Evolutionary conservation across 2,113 vertebrate genomes (phyloP).

Genomic region (Tachysurus fulvidraco): DNA sequence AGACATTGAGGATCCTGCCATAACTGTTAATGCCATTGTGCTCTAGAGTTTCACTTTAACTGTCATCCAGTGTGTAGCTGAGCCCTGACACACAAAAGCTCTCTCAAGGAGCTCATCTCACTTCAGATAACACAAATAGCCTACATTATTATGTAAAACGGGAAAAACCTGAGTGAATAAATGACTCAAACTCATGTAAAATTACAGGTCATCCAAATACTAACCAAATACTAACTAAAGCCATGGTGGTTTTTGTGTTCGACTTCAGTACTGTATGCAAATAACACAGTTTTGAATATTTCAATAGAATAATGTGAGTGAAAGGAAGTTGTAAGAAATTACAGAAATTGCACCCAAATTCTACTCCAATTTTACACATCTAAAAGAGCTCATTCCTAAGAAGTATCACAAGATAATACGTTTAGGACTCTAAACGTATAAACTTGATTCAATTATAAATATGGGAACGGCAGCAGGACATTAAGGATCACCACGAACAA

Average conservation of each 20-base stretch:
- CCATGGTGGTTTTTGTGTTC: not conserved
- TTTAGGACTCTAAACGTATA: too few relatives aligned
- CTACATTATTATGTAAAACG: not conserved
- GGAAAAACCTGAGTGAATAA: not conserved
- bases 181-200: not conserved
- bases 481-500: too few relatives aligned
- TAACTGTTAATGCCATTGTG: conserved; percentile 76
- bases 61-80: not conserved
- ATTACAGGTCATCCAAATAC: not conserved
- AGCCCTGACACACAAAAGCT: not conserved
- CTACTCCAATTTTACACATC: too few relatives aligned
- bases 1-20: conserved; percentile 91
- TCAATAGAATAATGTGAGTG: not conserved
- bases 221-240: not conserved
- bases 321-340: not conserved
- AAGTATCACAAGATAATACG: too few relatives aligned
- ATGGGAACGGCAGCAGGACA: too few relatives aligned
- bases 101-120: not conserved
- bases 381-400: too few relatives aligned
- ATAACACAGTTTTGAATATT: not conserved
- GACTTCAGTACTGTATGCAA: not conserved
- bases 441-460: too few relatives aligned
- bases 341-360: too few relatives aligned
- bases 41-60: not conserved
- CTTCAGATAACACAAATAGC: not conserved